A percentile compares a stretch with the other conserved stretches of the same genome.
phyloP scores from a whole-genome alignment of 2,888 invertebrate genomes.

The Mimachlamys varia region DNA sequence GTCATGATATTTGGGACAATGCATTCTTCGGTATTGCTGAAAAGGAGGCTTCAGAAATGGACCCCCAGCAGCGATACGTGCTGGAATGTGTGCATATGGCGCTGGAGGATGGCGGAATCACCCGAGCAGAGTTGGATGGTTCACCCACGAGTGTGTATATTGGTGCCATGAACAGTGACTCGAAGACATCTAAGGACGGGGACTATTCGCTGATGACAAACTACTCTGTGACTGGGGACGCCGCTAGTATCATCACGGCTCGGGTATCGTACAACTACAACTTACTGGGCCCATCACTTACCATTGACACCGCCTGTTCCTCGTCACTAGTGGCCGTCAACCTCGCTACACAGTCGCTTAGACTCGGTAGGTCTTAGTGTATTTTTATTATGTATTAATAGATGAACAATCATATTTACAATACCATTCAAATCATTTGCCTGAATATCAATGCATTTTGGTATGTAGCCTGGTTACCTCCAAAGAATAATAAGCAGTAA shows the following conservation, averaged over 20 bases:
- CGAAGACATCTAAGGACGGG: conserved; percentile 37
- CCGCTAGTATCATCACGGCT: conserved; percentile 62
- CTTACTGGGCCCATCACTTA: conserved; percentile 65
- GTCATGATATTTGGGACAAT: conserved; percentile 54
- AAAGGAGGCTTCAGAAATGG: conserved; percentile 49
- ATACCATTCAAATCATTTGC: not conserved
- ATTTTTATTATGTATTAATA: not conserved
- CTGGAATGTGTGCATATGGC: conserved; percentile 55
- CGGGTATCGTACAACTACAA: conserved; percentile 68
- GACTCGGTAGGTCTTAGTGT: conserved; percentile 43
- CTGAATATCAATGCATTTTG: too few species aligned
- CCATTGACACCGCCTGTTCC: conserved; percentile 71
- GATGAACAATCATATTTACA: not conserved
- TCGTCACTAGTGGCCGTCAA: conserved; percentile 65
- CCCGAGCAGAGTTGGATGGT: conserved; percentile 48
- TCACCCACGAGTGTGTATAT: conserved; percentile 61
- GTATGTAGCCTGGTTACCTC: too few species aligned
- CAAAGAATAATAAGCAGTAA: too few species aligned
- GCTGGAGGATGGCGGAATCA: conserved; percentile 54
- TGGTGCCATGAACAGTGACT: conserved; percentile 63
- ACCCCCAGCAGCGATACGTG: conserved; percentile 53
- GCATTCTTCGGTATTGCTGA: conserved; percentile 53
- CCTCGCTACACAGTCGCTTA: conserved; percentile 67
- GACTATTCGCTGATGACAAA: conserved; percentile 42
- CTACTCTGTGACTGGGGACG: conserved; percentile 63